These are phyloP conservation scores for Zosterops japonicus DNA, from an alignment of 2,113 vertebrate genomes.

Conservation along the genomic window DNA sequence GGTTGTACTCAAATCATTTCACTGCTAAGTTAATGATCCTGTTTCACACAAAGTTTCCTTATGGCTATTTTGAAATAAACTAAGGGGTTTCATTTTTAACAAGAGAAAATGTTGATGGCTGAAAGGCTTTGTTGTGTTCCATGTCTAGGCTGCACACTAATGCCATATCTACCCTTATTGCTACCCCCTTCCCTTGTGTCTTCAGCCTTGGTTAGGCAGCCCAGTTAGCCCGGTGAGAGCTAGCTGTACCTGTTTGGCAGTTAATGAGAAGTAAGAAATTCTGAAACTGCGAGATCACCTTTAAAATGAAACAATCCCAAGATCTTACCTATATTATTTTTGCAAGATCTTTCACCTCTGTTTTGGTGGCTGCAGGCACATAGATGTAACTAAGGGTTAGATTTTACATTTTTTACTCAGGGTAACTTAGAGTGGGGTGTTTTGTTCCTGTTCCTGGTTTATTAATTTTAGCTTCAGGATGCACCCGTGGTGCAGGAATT, in stretches of 20 bases:
- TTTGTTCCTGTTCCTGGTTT: neutral
- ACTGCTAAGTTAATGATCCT: neutral
- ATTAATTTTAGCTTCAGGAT: neutral
- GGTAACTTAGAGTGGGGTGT: rapidly evolving
- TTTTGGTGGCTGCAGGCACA: neutral
- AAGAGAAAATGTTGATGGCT: neutral
- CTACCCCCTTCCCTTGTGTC: neutral
- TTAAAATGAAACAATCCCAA: neutral
- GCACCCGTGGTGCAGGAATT: neutral
- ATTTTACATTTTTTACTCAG: neutral
- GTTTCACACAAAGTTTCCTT: neutral
- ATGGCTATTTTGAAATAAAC: neutral
- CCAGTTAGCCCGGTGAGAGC: neutral
- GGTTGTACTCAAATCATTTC: neutral
- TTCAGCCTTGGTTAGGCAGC: neutral
- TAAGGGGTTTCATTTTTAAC: neutral
- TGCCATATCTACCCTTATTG: neutral
- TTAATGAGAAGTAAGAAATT: neutral
- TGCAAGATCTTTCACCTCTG: neutral
- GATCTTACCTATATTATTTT: neutral
- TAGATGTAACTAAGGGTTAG: neutral
- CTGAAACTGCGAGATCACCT: neutral
- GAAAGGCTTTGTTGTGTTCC: neutral
- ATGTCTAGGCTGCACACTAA: neutral
- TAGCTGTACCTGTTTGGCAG: neutral